phyloP scores from a whole-genome alignment of 2,113 vertebrate species.

The Ctenomys sociabilis region DNA sequence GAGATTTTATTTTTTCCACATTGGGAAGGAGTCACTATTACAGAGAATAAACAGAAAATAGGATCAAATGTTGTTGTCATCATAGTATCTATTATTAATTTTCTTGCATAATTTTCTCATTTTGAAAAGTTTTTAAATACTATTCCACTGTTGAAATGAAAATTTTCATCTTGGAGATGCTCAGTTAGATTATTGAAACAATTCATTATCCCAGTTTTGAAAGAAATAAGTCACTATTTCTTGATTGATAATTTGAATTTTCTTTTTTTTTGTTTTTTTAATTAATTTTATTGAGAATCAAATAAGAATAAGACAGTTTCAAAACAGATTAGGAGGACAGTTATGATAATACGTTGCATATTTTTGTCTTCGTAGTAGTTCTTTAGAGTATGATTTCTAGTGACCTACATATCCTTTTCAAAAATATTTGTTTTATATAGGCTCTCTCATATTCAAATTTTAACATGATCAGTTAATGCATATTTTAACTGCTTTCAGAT shows the following conservation, averaged over 20 bases:
- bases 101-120: not conserved
- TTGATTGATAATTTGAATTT: not conserved
- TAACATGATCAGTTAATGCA: not conserved
- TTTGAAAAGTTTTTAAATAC: slow-evolving; percentile 16
- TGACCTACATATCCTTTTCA: not conserved
- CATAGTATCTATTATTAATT: not conserved
- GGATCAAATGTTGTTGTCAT: not conserved
- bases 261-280: not conserved
- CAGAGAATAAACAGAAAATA: not conserved
- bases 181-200: not conserved
- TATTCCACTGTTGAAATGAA: accelerated
- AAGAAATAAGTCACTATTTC: not conserved
- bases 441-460: not conserved
- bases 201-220: not conserved
- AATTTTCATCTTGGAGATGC: not conserved
- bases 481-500: not conserved
- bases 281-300: too few relatives aligned
- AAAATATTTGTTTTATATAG: not conserved
- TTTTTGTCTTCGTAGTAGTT: too few relatives aligned
- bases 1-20: slow-evolving; percentile 1
- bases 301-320: too few relatives aligned
- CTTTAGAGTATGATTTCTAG: not conserved
- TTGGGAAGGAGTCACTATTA: not conserved
- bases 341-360: too few relatives aligned
- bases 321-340: too few relatives aligned